Evolutionary conservation across 2,797 vertebrate species (phyloP).

Genomic region (Aulostomus chinensis): DNA sequence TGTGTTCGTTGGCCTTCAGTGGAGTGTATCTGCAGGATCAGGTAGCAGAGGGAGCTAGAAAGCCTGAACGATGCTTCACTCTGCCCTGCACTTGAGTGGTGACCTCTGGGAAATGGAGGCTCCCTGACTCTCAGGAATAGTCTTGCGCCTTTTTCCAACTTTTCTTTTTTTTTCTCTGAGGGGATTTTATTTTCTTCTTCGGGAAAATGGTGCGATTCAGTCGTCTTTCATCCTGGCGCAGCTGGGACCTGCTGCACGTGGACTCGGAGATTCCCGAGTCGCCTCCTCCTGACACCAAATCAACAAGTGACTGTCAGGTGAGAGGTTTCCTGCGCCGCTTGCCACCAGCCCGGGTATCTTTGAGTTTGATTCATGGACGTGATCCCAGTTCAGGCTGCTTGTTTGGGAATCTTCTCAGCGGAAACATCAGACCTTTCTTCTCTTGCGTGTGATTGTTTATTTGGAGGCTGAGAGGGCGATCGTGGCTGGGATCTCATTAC

Average conservation of each 20-base stretch:
- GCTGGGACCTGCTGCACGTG: conserved; percentile 80
- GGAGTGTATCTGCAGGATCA: conserved; percentile 17
- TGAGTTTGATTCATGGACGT: too few relatives aligned
- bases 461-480: too few relatives aligned
- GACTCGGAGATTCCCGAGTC: conserved; percentile 63
- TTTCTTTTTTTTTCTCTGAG: neutral
- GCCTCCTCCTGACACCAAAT: conserved; percentile 1
- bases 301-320: conserved; percentile 62
- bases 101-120: conserved; percentile 20
- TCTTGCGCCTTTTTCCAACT: neutral
- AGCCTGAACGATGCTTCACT: conserved; percentile 6
- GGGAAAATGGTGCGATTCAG: conserved; percentile 74
- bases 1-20: conserved; percentile 46
- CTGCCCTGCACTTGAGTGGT: conserved; percentile 1
- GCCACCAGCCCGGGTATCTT: neutral
- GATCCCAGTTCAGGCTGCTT: too few relatives aligned
- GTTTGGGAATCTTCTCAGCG: too few relatives aligned
- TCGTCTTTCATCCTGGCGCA: conserved; percentile 76
- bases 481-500: conserved; percentile 1
- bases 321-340: conserved; percentile 21
- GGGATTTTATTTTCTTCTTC: neutral
- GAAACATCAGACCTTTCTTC: too few relatives aligned
- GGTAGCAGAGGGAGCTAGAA: neutral
- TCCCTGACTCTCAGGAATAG: conserved; percentile 15
- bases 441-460: too few relatives aligned